Evolutionary conservation across 2,888 invertebrate genomes (phyloP).

Genomic region (Desoria tigrina): DNA sequence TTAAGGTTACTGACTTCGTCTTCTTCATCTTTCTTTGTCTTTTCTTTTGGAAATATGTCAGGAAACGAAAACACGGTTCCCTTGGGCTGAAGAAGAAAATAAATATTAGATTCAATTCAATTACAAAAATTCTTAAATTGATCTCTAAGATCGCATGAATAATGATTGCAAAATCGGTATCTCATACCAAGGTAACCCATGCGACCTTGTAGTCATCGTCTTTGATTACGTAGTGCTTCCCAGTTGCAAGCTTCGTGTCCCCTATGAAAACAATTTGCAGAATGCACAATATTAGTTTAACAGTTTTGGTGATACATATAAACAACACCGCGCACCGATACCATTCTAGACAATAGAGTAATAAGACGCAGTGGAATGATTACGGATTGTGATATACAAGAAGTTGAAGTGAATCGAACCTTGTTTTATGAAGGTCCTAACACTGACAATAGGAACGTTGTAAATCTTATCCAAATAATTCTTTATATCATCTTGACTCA

Average conservation of each 20-base stretch:
- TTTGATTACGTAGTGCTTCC: slow-evolving; percentile 68
- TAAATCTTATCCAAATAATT: slow-evolving; percentile 97
- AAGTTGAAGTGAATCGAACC: slow-evolving; percentile 64
- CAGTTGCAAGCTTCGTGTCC: slow-evolving; percentile 48
- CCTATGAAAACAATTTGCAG: no score
- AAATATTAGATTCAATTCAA: no score
- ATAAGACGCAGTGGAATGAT: no score
- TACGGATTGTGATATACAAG: no score
- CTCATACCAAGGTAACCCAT: slow-evolving; percentile 72
- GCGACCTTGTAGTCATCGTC: slow-evolving; percentile 81
- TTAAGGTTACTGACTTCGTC: slow-evolving; percentile 66
- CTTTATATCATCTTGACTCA: slow-evolving; percentile 85
- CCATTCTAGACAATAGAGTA: no score
- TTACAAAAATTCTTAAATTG: slow-evolving; percentile 4
- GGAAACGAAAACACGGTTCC: slow-evolving; percentile 75
- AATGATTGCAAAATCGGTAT: no score
- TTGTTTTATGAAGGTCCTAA: slow-evolving; percentile 72
- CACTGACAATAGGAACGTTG: slow-evolving; percentile 74
- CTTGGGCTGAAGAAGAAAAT: slow-evolving; percentile 64
- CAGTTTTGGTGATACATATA: no score
- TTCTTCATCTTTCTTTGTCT: slow-evolving; percentile 60
- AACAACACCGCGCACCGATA: no score
- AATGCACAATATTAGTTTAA: slow-evolving; percentile 51
- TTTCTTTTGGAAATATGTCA: slow-evolving; percentile 64
- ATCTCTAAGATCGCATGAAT: no score